phyloP scores from a whole-genome alignment of 37 sponge, comb jelly and placozoan species.

The Axinella damicornis region DNA sequence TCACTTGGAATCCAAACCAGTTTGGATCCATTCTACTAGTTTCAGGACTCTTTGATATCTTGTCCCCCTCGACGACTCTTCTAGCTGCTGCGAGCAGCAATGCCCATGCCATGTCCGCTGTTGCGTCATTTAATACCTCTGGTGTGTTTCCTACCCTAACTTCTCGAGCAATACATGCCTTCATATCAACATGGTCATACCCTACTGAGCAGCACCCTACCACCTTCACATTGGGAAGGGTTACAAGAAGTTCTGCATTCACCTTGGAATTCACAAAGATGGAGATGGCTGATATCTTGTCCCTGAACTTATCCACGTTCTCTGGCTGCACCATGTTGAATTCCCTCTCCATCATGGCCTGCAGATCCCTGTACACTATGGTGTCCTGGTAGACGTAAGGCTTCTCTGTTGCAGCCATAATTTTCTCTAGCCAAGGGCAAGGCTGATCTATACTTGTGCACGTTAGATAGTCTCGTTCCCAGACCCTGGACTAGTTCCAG shows the following conservation, averaged over 20 bases:
- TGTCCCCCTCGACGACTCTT: conserved; percentile 80
- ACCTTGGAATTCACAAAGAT: conserved; percentile 33
- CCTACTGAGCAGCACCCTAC: conserved; percentile 78
- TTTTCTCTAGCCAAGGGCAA: too few species aligned
- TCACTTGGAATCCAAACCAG: conserved; percentile 73
- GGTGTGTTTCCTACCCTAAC: conserved; percentile 74
- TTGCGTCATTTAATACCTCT: conserved; percentile 52
- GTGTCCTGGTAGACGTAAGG: conserved; percentile 64
- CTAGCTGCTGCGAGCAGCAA: conserved; percentile 78
- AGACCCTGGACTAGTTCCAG: too few species aligned
- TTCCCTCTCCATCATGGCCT: conserved; percentile 31
- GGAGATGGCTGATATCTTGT: conserved; percentile 56
- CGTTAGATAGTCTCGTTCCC: too few species aligned
- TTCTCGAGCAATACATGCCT: conserved; percentile 55
- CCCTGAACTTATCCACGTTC: conserved; percentile 29
- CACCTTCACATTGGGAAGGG: conserved; percentile 83
- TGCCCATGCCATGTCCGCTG: conserved; percentile 87
- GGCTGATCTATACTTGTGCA: too few species aligned
- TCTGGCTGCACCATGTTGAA: conserved; percentile 59
- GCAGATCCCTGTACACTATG: conserved; percentile 30
- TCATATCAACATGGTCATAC: conserved; percentile 78
- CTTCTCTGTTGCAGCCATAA: conserved; percentile 32
- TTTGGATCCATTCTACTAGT: conserved; percentile 7
- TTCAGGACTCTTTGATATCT: conserved; percentile 32
- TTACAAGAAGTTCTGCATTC: conserved; percentile 36